A percentile compares a stretch with the other conserved stretches of the same genome.
These are phyloP conservation scores for Ips typographus DNA, from an alignment of 1,140 invertebrate species.

Conservation along the genomic window DNA sequence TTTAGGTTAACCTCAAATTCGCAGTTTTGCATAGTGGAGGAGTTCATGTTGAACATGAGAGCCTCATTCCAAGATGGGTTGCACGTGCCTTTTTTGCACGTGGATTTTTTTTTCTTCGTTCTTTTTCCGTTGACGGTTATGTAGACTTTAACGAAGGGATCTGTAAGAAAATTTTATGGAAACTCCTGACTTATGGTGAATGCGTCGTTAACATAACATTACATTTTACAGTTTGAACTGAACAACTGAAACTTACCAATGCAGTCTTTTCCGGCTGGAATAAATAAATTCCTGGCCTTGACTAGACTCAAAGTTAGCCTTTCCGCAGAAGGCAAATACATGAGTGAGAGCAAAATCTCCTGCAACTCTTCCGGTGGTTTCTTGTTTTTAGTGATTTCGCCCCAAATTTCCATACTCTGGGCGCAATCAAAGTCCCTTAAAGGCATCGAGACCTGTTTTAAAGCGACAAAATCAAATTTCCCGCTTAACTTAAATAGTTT, in stretches of 20 bases:
- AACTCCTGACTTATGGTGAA: not conserved
- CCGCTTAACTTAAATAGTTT: not conserved
- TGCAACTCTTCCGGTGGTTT: slow-evolving; percentile 78
- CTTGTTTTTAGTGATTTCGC: slow-evolving; percentile 72
- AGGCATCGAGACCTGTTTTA: slow-evolving; percentile 58
- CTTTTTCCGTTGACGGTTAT: slow-evolving; percentile 80
- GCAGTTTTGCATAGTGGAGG: slow-evolving; percentile 65
- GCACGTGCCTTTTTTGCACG: slow-evolving; percentile 78
- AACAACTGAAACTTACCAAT: slow-evolving; percentile 53
- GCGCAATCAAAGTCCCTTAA: slow-evolving; percentile 70
- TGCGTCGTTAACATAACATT: too few species aligned
- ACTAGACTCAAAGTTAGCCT: slow-evolving; percentile 79
- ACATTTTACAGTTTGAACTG: not conserved
- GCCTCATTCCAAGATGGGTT: slow-evolving; percentile 97
- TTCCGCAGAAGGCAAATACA: slow-evolving; percentile 84
- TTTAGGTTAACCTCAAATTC: slow-evolving; percentile 67
- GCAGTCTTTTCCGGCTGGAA: slow-evolving; percentile 64
- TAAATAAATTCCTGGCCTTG: slow-evolving; percentile 79
- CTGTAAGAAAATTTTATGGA: slow-evolving; percentile 53
- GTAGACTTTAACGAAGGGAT: slow-evolving; percentile 92
- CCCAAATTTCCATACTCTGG: slow-evolving; percentile 75
- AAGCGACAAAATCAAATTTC: slow-evolving; percentile 10
- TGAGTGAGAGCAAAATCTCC: slow-evolving; percentile 79
- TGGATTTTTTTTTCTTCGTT: slow-evolving; percentile 90
- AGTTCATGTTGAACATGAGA: slow-evolving; percentile 83